Percentiles rank a stretch among this genome's conserved stretches.
Evolutionary conservation across 1,140 invertebrate species (phyloP).

Genomic region (Macrosteles quadrilineatus): DNA sequence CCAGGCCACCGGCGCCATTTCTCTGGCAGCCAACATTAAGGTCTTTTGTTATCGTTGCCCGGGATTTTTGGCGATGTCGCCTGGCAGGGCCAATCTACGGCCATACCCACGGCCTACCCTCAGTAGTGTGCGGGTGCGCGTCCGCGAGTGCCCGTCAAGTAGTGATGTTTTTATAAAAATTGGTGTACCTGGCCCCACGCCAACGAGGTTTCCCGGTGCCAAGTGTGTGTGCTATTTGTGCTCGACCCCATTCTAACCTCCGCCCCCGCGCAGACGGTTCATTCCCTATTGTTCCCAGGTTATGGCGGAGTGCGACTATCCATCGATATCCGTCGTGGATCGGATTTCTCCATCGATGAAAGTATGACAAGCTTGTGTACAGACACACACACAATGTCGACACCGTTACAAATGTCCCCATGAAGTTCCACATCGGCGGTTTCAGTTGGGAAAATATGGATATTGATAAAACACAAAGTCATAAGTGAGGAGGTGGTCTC

Average conservation of each 20-base stretch:
- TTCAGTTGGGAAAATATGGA: too few relatives aligned
- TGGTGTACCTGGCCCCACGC: neutral
- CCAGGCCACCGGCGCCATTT: neutral
- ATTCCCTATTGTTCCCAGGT: too few relatives aligned
- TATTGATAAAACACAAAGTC: too few relatives aligned
- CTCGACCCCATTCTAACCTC: conserved; percentile 19
- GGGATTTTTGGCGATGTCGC: conserved; percentile 24
- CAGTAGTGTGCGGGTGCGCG: neutral
- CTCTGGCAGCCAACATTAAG: conserved; percentile 14
- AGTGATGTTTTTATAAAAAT: conserved; percentile 20
- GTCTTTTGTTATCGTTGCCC: conserved; percentile 23
- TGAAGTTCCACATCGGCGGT: too few relatives aligned
- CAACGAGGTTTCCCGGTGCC: neutral
- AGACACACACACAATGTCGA: too few relatives aligned
- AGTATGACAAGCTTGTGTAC: too few relatives aligned
- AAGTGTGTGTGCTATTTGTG: neutral
- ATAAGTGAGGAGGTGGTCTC: too few relatives aligned
- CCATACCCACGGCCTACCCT: neutral
- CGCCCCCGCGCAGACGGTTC: neutral
- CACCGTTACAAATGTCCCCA: too few relatives aligned
- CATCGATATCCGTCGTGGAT: too few relatives aligned
- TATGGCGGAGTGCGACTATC: too few relatives aligned
- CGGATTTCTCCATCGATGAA: too few relatives aligned
- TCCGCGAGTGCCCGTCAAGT: neutral
- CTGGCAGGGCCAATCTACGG: neutral